A percentile compares a stretch with the other conserved stretches of the same genome.
phyloP scores from a whole-genome alignment of 2,797 vertebrate species.

The Micrastur ruficollis region DNA sequence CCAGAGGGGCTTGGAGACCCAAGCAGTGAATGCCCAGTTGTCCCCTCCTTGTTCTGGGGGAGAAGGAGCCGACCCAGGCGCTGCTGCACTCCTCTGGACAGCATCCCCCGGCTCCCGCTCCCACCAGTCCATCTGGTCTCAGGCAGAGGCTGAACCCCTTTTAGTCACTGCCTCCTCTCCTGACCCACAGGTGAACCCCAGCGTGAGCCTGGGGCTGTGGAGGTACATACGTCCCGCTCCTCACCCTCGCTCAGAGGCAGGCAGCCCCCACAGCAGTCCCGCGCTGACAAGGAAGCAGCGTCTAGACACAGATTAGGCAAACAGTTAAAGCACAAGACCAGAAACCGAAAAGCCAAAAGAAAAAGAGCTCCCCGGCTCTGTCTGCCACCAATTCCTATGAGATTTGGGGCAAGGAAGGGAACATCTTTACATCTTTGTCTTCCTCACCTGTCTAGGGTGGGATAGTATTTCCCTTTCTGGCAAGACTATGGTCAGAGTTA shows the following conservation, averaged over 20 bases:
- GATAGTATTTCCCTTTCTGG: constrained; percentile 43
- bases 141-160: neutral
- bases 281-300: neutral
- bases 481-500: neutral
- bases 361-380: neutral
- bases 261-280: neutral
- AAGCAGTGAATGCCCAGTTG: neutral
- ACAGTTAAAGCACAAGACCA: neutral
- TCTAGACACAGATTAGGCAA: constrained; percentile 33
- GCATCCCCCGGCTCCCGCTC: neutral
- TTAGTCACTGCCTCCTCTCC: neutral
- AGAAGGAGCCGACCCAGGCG: neutral
- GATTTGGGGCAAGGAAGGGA: neutral
- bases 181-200: accelerated
- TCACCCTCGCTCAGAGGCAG: neutral
- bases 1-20: neutral
- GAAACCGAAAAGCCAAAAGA: neutral
- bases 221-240: neutral
- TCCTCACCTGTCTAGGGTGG: neutral
- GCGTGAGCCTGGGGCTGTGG: accelerated
- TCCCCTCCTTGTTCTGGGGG: neutral
- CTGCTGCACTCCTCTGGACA: neutral
- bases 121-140: accelerated
- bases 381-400: neutral
- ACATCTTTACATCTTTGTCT: neutral